Percentiles rank a stretch among this genome's conserved stretches.
These are phyloP conservation scores for Myotis planiceps DNA, from an alignment of 2,797 vertebrate genomes.

Conservation along the genomic window DNA sequence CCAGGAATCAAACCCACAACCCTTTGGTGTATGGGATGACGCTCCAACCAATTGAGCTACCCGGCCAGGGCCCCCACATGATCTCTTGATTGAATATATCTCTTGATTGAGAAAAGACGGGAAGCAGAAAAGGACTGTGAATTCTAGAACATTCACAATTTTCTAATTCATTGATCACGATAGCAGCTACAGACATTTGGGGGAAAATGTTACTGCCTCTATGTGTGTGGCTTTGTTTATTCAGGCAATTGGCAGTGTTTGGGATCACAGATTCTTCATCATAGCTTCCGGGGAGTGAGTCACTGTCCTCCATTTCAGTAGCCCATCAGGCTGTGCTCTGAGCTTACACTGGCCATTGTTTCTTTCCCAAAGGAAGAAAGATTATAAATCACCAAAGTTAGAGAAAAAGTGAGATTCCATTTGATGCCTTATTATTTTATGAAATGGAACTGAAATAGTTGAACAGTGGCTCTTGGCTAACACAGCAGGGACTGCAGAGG, in stretches of 20 bases:
- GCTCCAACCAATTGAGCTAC: background rate
- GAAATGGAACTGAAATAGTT: background rate
- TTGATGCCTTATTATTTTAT: background rate
- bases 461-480: background rate
- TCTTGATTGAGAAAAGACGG: slow-evolving; percentile 8
- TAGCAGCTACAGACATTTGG: background rate
- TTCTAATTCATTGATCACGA: background rate
- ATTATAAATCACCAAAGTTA: background rate
- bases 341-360: background rate
- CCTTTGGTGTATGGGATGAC: background rate
- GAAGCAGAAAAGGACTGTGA: background rate
- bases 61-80: background rate
- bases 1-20: background rate
- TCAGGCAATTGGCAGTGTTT: background rate
- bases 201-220: background rate
- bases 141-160: background rate
- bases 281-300: background rate
- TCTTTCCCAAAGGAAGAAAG: background rate
- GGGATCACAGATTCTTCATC: background rate
- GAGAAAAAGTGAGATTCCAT: background rate
- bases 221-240: background rate
- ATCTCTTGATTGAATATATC: background rate
- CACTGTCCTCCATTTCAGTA: background rate
- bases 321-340: background rate
- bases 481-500: background rate